phyloP scores from a whole-genome alignment of 2,888 invertebrate genomes.

The Marasmarcha lunaedactyla region DNA sequence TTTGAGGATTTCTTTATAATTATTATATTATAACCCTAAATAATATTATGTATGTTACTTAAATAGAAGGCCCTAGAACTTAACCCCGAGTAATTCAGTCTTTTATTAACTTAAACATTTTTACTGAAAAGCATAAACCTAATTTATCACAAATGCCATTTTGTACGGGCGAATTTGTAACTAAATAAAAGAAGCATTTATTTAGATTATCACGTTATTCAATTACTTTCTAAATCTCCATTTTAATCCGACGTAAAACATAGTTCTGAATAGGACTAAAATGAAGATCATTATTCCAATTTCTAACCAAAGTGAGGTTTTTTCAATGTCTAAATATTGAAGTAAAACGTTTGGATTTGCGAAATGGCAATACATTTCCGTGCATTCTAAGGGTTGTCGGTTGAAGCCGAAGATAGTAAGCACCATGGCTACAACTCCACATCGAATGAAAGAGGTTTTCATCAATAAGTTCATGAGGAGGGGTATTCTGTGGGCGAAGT shows the following conservation, averaged over 20 bases:
- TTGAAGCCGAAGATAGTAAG: slow-evolving; percentile 74
- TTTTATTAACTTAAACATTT: background rate
- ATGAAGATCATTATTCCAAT: slow-evolving; percentile 60
- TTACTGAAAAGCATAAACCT: background rate
- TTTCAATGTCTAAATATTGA: slow-evolving; percentile 71
- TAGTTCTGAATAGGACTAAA: slow-evolving; percentile 66
- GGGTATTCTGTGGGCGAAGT: slow-evolving; percentile 75
- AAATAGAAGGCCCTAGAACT: too few species aligned
- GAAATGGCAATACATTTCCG: slow-evolving; percentile 75
- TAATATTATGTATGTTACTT: too few species aligned
- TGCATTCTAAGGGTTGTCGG: slow-evolving; percentile 66
- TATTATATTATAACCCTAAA: too few species aligned
- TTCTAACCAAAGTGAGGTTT: slow-evolving; percentile 69
- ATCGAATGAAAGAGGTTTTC: slow-evolving; percentile 75
- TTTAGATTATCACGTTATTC: slow-evolving; percentile 10
- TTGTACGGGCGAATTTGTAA: slow-evolving; percentile 15
- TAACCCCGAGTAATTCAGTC: background rate
- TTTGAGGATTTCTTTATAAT: too few species aligned
- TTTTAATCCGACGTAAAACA: slow-evolving; percentile 70
- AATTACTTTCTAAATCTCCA: slow-evolving; percentile 58
- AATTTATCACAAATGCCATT: slow-evolving; percentile 14
- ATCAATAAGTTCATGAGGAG: slow-evolving; percentile 71
- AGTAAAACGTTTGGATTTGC: slow-evolving; percentile 73
- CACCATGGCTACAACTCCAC: slow-evolving; percentile 74
- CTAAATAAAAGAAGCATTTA: slow-evolving; percentile 8